Percentiles rank a stretch among this genome's conserved stretches.
These are phyloP conservation scores for Glaucidium brasilianum DNA, from an alignment of 2,113 vertebrate genomes.

Conservation along the genomic window DNA sequence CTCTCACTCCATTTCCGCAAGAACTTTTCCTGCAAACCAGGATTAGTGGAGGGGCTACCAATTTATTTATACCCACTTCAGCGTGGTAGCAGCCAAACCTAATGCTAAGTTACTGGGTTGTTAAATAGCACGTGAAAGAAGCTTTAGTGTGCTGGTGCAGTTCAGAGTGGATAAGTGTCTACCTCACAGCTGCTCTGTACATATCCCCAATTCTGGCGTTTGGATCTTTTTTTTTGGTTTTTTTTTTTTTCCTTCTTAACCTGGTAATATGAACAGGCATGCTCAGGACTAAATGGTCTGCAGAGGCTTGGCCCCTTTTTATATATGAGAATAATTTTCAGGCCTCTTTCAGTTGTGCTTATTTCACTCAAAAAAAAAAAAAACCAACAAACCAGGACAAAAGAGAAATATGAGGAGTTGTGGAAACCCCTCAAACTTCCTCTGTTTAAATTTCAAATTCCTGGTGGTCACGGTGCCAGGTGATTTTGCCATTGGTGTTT, in stretches of 20 bases:
- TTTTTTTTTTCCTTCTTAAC: not conserved
- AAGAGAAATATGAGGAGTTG: not conserved
- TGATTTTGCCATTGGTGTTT: slow-evolving; percentile 12
- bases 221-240: not conserved
- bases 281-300: not conserved
- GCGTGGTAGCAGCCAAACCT: not conserved
- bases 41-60: not conserved
- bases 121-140: not conserved
- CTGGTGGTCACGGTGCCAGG: not conserved
- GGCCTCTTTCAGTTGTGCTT: not conserved
- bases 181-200: not conserved
- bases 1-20: not conserved
- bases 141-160: not conserved
- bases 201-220: not conserved
- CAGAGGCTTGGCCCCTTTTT: not conserved
- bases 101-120: not conserved
- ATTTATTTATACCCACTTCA: not conserved
- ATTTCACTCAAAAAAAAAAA: not conserved
- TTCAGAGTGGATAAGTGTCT: not conserved
- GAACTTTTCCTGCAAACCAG: not conserved
- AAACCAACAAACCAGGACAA: not conserved
- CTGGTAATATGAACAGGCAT: not conserved
- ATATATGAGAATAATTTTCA: not conserved
- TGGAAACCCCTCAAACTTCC: slow-evolving; percentile 13
- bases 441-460: not conserved